Evolutionary conservation across 2,888 invertebrate species (phyloP), one percentile per base, ranked within the genome.

Genomic region (Helicoverpa assulta): DNA sequence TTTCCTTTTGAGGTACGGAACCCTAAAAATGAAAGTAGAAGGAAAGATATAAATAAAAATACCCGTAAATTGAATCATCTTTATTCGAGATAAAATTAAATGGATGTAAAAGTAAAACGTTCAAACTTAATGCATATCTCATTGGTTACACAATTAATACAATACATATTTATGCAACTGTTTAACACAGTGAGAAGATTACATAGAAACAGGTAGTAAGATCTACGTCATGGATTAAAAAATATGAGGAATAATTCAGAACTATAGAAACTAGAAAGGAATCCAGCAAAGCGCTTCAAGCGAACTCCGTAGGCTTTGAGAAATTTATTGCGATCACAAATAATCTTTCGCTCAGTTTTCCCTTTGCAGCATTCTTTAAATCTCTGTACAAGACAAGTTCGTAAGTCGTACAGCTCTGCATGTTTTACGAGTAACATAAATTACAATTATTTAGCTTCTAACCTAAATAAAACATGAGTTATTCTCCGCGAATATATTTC

Each of bases 291-390:
- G 79, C 78, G 73, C 66, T 79, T 73, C 69, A 81, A 82, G 76
- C 70, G 65, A 82, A 79, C 79, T 73, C 80, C 69, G 77, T 79
- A 84, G 86, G 86, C 89, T 88, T 87, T 82, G 85, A 87, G 85
- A 87, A 89, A 91, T 92, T 91, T 91, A 91, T 91, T 84, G 89
- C 89, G 70, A 86, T 89, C 87, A 83, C 89, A 90, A 91, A 92
- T 89, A 90, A 91, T 90, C 86, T 88, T 83, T 80, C 77, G 73
- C 76, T 77, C 85, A 78, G 74, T 84, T 82, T 84, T 84, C 73
- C 70, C 72, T 69, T 71, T 69, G 77, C 78, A 76, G 85, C 84
- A 84, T 87, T 87, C 71, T 82, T 81, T 77, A 83, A 85, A 85
- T 86, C 84, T 81, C 80, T 83, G 73, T 73, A 84, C 81, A 73